Evolutionary conservation across 2,113 vertebrate genomes (phyloP).

Genomic region (Mesoclemmys tuberculata): DNA sequence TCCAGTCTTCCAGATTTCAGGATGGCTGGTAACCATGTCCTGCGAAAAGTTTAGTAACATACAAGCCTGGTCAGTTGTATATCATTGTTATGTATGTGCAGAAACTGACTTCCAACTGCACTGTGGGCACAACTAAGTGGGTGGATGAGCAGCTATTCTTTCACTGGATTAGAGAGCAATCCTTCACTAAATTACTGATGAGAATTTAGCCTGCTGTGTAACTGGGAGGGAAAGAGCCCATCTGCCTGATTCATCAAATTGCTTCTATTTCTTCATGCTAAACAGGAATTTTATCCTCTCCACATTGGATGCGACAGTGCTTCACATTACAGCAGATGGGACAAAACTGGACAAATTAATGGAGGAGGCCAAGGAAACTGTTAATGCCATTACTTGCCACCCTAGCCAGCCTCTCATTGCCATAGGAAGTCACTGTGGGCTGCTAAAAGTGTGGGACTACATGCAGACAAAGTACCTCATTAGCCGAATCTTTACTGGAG

Average conservation of each 20-base stretch:
- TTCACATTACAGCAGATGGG: constrained; percentile 80
- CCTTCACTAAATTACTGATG: constrained; percentile 43
- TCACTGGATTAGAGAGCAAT: background rate
- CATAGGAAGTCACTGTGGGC: constrained; percentile 83
- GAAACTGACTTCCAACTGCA: background rate
- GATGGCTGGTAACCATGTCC: background rate
- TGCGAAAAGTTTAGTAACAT: background rate
- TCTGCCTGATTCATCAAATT: constrained; percentile 24
- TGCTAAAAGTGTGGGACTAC: constrained; percentile 90
- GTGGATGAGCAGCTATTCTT: background rate
- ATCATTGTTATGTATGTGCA: background rate
- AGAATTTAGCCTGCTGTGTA: constrained; percentile 24
- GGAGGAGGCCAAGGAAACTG: constrained; percentile 77
- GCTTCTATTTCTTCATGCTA: constrained; percentile 43
- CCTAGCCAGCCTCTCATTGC: constrained; percentile 81
- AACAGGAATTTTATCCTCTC: constrained; percentile 91
- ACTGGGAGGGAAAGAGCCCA: constrained; percentile 45
- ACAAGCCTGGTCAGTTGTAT: background rate
- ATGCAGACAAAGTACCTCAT: constrained; percentile 69
- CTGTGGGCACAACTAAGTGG: fast-evolving
- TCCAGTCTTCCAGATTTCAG: background rate
- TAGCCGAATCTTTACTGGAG: constrained; percentile 82
- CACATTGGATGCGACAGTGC: constrained; percentile 81
- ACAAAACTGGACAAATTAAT: constrained; percentile 76
- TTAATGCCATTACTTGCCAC: constrained; percentile 88